phyloP scores from a whole-genome alignment of 2,888 invertebrate genomes.

The Congeria kusceri region DNA sequence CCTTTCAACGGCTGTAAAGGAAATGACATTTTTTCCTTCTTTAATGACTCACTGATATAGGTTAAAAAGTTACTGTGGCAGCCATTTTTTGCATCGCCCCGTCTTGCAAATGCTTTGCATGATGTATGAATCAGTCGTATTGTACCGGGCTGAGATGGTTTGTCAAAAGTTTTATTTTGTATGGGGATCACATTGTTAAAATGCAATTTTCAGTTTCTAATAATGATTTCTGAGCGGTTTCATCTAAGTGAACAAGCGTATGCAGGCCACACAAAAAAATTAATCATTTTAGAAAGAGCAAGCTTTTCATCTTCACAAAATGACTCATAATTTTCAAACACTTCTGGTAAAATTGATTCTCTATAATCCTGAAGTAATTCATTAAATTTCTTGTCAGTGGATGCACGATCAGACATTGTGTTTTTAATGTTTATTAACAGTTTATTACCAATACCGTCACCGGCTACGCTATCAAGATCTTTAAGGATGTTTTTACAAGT shows the following conservation, averaged over 20 bases:
- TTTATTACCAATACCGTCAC: neutral
- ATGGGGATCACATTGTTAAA: slow-evolving; percentile 14
- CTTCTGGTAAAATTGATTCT: neutral
- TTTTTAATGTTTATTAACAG: slow-evolving; percentile 16
- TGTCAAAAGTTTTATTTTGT: neutral
- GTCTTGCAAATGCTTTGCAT: slow-evolving; percentile 20
- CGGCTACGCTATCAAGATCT: slow-evolving; percentile 4
- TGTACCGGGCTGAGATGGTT: slow-evolving; percentile 14
- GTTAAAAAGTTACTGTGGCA: slow-evolving; percentile 19
- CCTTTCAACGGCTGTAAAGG: slow-evolving; percentile 41
- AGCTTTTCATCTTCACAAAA: neutral
- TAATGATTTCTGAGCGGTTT: neutral
- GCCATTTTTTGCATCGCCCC: slow-evolving; percentile 31
- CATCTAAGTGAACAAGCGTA: neutral
- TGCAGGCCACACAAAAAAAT: neutral
- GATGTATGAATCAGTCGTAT: slow-evolving; percentile 3
- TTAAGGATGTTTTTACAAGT: slow-evolving; percentile 31
- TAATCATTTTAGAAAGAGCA: neutral
- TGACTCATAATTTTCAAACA: neutral
- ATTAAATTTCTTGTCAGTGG: slow-evolving; percentile 12
- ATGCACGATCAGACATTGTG: slow-evolving; percentile 21
- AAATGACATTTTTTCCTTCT: slow-evolving; percentile 26
- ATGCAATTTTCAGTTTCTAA: slow-evolving; percentile 3
- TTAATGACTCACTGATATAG: slow-evolving; percentile 37
- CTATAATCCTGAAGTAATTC: neutral